Base-by-base conservation (phyloP, 2,888 invertebrate species). In the Drosophila kambysellisi region DNA sequence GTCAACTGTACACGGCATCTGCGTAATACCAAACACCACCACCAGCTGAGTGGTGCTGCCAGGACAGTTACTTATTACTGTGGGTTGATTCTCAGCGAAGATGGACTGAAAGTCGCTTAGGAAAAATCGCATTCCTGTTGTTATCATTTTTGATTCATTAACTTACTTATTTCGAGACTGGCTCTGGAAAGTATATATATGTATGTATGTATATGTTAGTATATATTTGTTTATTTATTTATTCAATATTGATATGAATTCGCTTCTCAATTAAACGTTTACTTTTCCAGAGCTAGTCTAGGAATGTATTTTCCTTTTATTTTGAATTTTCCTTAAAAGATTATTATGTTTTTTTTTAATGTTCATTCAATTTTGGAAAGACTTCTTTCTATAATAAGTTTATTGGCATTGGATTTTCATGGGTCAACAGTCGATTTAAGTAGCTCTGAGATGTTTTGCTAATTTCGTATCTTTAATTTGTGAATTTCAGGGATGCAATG, bases 1-100 rank as follows among this genome's bases (percentile, higher is more conserved):
- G 79, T 82, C 79, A 78, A 78, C 82, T 81, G 82, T 78, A 78
- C 79, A 70, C 65, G 81, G 48, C 25, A 60, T 39, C 48, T 56
- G 62, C 43, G 60, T 57, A 52, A 25, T n/a, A 37, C 30, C 30
- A 64, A 50, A 52, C 58, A 12, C 30, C 52, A 66, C 33, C 25
- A 30, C 20, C 3, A 35, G 17, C 32, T 33, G n/a, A n/a, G 25
- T 25, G 25, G 25, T 25, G 25, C 6, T 56, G 5, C 25, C 25
- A 25, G 39, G 35, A 33, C 33, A 51, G 35, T 70, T 32, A 35
- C 25, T 54, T 61, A 39, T 41, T 37, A 37, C 32, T 54, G 32
- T 25, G 57, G 56, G 32, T 32, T 56, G 33, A 32, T 33, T 59
- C 33, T 5, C 4, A 25, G 29, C 25, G 25, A n/a, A 48, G 48